Percentiles rank a stretch among this genome's conserved stretches.
Conservation (phyloP, 2,113 vertebrate genomes). For the Dolichotis patagonum region DNA sequence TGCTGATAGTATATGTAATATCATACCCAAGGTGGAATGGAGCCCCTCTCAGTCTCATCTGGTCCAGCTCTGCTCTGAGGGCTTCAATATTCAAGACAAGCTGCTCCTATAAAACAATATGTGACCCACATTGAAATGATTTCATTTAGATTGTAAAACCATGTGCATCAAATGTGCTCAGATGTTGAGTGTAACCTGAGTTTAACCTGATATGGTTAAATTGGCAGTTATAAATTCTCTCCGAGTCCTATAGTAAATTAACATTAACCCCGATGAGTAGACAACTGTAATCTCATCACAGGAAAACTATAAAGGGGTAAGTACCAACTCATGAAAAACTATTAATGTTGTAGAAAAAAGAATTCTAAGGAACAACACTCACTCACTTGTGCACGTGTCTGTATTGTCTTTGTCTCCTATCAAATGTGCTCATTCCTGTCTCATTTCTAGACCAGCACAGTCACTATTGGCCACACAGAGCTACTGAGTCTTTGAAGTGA, state of each 20-base stretch:
- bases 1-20: accelerated
- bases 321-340: accelerated
- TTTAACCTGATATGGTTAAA: accelerated
- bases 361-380: not conserved
- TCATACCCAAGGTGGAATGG: constrained; percentile 92
- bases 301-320: not conserved
- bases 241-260: not conserved
- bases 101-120: constrained; percentile 90
- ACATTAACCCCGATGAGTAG: not conserved
- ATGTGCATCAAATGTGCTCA: accelerated
- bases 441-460: not conserved
- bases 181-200: accelerated
- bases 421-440: not conserved
- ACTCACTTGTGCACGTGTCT: accelerated
- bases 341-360: not conserved
- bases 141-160: not conserved
- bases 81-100: constrained; percentile 94
- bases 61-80: constrained; percentile 92
- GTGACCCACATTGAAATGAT: accelerated
- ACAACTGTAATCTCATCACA: accelerated
- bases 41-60: constrained; percentile 91
- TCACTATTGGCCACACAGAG: accelerated
- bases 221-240: not conserved
- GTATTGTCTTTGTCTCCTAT: accelerated
- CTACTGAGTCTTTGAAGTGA: accelerated